Conservation (phyloP, 2,797 vertebrate genomes). For the Apogon talboti region DNA sequence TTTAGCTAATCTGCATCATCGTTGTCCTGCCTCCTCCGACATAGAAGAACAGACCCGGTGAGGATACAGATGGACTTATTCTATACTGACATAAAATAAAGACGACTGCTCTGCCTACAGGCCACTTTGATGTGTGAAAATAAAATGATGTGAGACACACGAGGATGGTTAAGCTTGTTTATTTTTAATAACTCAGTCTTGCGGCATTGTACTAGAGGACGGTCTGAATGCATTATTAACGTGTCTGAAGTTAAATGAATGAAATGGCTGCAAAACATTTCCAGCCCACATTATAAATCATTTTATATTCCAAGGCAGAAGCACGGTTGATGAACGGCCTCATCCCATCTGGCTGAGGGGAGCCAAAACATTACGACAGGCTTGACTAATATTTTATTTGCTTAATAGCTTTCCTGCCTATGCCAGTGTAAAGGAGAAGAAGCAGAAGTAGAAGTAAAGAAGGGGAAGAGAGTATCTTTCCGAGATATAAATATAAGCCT, state of each 20-base stretch:
- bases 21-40: constrained; percentile 35
- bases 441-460: constrained; percentile 5
- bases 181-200: constrained; percentile 54
- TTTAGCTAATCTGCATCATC: constrained; percentile 75
- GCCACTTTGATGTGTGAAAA: constrained; percentile 1
- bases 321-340: constrained; percentile 16
- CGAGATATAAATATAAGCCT: constrained; percentile 25
- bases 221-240: constrained; percentile 33
- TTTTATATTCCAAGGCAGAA: constrained; percentile 28
- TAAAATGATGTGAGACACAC: constrained; percentile 16
- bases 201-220: constrained; percentile 41
- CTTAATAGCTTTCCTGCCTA: constrained; percentile 26
- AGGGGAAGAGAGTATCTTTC: not conserved
- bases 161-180: constrained; percentile 36
- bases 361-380: constrained; percentile 32
- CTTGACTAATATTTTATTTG: constrained; percentile 31
- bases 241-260: constrained; percentile 38
- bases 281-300: constrained; percentile 8
- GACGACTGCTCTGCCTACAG: not conserved
- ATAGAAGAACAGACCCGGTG: constrained; percentile 41
- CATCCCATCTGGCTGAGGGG: constrained; percentile 7
- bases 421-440: constrained; percentile 3
- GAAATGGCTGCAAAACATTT: constrained; percentile 31
- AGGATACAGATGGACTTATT: constrained; percentile 11
- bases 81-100: constrained; percentile 3